phyloP scores from a whole-genome alignment of 2,888 invertebrate species.

The Galerucella calmariensis region DNA sequence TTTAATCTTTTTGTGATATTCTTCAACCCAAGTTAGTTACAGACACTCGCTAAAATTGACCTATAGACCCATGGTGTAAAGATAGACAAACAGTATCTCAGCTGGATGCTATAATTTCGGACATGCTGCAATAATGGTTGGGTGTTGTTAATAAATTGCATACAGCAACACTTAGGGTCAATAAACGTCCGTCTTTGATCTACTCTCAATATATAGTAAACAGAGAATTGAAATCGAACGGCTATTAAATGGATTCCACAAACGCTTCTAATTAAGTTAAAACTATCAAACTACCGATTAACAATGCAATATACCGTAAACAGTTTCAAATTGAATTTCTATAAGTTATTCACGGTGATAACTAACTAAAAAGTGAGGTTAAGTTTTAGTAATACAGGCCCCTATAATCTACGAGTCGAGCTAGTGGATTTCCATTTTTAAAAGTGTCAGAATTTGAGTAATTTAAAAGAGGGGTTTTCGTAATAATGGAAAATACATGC shows the following conservation, averaged over 20 bases:
- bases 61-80: background rate
- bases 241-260: background rate
- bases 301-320: background rate
- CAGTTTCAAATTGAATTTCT: background rate
- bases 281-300: background rate
- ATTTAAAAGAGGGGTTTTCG: too few relatives aligned
- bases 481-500: too few relatives aligned
- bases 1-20: too few relatives aligned
- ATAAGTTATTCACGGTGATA: background rate
- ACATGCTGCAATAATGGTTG: background rate
- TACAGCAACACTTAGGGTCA: background rate
- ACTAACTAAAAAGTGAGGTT: too few relatives aligned
- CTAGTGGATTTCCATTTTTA: too few relatives aligned
- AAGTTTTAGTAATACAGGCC: too few relatives aligned
- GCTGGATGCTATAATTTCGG: background rate
- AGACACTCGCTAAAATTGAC: too few relatives aligned
- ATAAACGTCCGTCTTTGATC: conserved; percentile 4
- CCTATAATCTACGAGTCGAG: too few relatives aligned
- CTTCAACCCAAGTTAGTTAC: too few relatives aligned
- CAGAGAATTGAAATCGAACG: conserved; percentile 1
- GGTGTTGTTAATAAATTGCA: background rate
- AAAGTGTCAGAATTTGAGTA: too few relatives aligned
- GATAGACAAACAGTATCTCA: background rate
- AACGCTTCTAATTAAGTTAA: conserved; percentile 1
- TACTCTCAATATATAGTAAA: background rate